phyloP scores from a whole-genome alignment of 2,888 invertebrate species.

The Ceramica pisi region DNA sequence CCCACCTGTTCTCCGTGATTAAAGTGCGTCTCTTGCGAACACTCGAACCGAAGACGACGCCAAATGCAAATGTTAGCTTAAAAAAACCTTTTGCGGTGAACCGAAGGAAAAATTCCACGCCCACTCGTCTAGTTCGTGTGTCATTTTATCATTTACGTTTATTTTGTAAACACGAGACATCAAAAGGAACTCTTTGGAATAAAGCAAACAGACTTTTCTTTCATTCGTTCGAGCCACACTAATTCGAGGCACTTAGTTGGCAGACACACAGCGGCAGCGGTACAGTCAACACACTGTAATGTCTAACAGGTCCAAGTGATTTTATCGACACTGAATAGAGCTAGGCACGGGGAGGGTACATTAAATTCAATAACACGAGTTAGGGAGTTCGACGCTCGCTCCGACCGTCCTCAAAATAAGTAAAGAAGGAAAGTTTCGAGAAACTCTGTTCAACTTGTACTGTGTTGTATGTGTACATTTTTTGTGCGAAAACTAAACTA shows the following conservation, averaged over 20 bases:
- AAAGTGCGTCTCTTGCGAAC: slow-evolving; percentile 85
- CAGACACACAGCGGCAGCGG: slow-evolving; percentile 34
- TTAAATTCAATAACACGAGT: slow-evolving; percentile 91
- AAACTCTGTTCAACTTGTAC: slow-evolving; percentile 86
- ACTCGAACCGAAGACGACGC: slow-evolving; percentile 76
- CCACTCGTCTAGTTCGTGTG: slow-evolving; percentile 73
- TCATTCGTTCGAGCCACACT: slow-evolving; percentile 54
- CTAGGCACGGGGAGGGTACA: slow-evolving; percentile 86
- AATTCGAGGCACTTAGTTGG: slow-evolving; percentile 61
- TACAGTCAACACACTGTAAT: slow-evolving; percentile 65
- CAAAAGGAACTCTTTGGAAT: slow-evolving; percentile 68
- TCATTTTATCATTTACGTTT: slow-evolving; percentile 77
- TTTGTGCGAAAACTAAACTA: slow-evolving; percentile 80
- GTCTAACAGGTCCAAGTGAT: slow-evolving; percentile 80
- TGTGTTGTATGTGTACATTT: slow-evolving; percentile 82
- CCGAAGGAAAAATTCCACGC: slow-evolving; percentile 79
- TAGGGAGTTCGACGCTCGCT: slow-evolving; percentile 89
- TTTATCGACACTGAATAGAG: slow-evolving; percentile 84
- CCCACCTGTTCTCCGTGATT: slow-evolving; percentile 88
- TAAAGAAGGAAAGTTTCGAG: slow-evolving; percentile 88
- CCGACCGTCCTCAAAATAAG: slow-evolving; percentile 90
- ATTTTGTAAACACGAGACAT: slow-evolving; percentile 68
- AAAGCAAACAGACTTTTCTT: slow-evolving; percentile 56
- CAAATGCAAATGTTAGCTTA: slow-evolving; percentile 87
- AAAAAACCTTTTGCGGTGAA: slow-evolving; percentile 82